Conservation (phyloP, 1,140 invertebrate species). For the Halictus rubicundus region DNA sequence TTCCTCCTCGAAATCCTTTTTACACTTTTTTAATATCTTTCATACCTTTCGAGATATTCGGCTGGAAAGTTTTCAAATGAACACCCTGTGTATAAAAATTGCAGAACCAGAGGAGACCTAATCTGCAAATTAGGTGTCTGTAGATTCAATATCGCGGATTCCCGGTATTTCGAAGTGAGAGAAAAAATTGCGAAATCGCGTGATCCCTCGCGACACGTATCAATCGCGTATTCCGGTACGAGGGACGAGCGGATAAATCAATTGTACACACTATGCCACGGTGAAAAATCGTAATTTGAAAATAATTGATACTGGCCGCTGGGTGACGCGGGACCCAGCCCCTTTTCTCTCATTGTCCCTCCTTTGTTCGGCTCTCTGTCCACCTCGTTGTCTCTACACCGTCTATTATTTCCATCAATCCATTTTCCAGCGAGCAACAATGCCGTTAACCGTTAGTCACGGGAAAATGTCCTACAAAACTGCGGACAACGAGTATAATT, state of each 20-base stretch:
- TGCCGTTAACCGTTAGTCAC: slow-evolving; percentile 56
- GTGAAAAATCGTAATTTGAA: slow-evolving; percentile 65
- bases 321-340: slow-evolving; percentile 26
- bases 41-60: too few species aligned
- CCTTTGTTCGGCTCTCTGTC: background rate
- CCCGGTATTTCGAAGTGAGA: too few species aligned
- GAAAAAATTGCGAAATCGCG: background rate
- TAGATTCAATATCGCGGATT: too few species aligned
- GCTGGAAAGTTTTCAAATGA: too few species aligned
- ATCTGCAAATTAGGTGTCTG: too few species aligned
- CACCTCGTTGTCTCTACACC: slow-evolving; percentile 37
- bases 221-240: slow-evolving; percentile 38
- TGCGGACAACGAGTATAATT: slow-evolving; percentile 57
- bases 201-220: slow-evolving; percentile 18
- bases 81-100: too few species aligned
- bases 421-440: slow-evolving; percentile 56
- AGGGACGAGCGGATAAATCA: slow-evolving; percentile 57
- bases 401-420: slow-evolving; percentile 62
- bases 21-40: too few species aligned
- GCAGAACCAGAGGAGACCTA: too few species aligned
- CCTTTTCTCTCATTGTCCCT: slow-evolving; percentile 37
- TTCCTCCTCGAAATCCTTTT: too few species aligned
- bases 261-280: slow-evolving; percentile 48
- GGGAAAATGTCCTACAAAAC: slow-evolving; percentile 62
- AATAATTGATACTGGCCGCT: slow-evolving; percentile 62